Conservation (phyloP, 2,888 invertebrate genomes). For the Lathronympha strigana region DNA sequence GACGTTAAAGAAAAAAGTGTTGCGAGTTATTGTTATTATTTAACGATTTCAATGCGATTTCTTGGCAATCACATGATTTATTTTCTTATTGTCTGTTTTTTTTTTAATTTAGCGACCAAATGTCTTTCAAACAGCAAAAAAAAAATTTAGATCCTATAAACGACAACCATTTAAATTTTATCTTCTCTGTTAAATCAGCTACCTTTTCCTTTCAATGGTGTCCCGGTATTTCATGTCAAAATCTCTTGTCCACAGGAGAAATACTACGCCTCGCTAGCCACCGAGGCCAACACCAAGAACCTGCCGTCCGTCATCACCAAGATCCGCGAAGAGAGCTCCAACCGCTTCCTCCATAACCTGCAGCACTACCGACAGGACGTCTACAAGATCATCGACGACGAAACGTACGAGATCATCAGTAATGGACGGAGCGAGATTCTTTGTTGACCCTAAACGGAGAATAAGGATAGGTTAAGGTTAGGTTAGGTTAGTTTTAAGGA, state of each 20-base stretch:
- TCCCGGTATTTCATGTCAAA: background rate
- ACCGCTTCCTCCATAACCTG: conserved; percentile 85
- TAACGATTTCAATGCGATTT: too few species aligned
- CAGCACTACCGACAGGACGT: conserved; percentile 86
- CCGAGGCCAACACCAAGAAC: conserved; percentile 84
- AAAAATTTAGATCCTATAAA: too few species aligned
- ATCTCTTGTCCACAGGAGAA: conserved; percentile 78
- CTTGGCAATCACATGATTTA: too few species aligned
- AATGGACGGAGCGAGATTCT: conserved; percentile 73
- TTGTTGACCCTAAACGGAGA: conserved; percentile 64
- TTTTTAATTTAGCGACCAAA: too few species aligned
- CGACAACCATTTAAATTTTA: too few species aligned
- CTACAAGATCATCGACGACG: conserved; percentile 87
- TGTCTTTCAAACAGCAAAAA: too few species aligned
- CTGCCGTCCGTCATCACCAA: conserved; percentile 88
- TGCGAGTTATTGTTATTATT: too few species aligned
- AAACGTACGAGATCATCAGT: conserved; percentile 82
- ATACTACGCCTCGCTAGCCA: conserved; percentile 88
- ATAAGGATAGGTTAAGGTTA: conserved; percentile 26
- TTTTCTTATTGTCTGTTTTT: too few species aligned
- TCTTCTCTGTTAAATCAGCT: too few species aligned
- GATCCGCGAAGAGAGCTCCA: conserved; percentile 87
- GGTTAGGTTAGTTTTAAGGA: conserved; percentile 13
- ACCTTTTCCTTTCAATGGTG: background rate
- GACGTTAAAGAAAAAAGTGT: too few species aligned